Evolutionary conservation across 2,797 vertebrate species (phyloP), one percentile per base, ranked within the genome.

Genomic region (Ctenopoma kingsleyae): DNA sequence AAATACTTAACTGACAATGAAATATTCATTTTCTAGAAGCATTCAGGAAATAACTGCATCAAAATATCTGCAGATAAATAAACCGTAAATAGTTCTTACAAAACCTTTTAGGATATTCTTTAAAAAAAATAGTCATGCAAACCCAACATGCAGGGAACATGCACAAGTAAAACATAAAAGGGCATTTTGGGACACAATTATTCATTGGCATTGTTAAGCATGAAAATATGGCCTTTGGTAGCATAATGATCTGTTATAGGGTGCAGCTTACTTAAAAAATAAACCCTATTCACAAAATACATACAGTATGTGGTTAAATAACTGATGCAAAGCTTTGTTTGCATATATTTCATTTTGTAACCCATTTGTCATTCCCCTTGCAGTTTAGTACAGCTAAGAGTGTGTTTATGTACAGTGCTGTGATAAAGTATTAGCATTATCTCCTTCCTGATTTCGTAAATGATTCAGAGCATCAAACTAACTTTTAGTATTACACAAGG

Each of bases 41-140:
- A 40, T 55, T 77, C n/a, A 44, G 63, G 44, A 68, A 32, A 68
- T 66, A 6, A 65, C 5, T 35, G 25, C 67, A 66, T 71, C 17
- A 64, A 55, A 76, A 25, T 54, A 71, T 67, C 52, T 66, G 32
- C 65, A 76, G 57, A 69, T 67, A 71, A 74, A 81, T 71, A 76
- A 83, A 74, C 75, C 32, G 16, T 23, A 61, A 52, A 53, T 49
- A 51, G 35, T 70, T 74, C 85, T 63, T 80, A 86, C 70, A 83
- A 71, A 76, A 75, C 43, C 11, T 54, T 38, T 68, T 17, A 54
- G 40, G 20, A 22, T 66, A 62, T 25, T 68, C 10, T 19, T 61
- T 75, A 40, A 30, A 53, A 67, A 82, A 66, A 61, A 53, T 19
- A 55, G n/a, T 69, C 90, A 89, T 91, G 87, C 91, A 89, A 84